Evolutionary conservation across 2,888 invertebrate species (phyloP), one percentile per base, ranked within the genome.

Genomic region (Caenorhabditis sp.): DNA sequence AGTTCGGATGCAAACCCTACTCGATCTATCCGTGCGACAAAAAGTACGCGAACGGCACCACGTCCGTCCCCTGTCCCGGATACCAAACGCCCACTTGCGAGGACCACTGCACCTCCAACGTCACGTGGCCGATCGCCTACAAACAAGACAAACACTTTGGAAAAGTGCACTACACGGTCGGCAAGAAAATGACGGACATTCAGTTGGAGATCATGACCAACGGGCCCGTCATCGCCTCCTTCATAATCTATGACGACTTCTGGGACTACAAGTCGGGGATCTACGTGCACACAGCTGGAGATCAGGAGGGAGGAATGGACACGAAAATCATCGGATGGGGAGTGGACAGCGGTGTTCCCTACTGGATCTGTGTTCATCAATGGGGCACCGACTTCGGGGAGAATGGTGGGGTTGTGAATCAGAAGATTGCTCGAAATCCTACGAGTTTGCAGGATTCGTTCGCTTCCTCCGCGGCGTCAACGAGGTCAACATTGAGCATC

Each of bases 271-370:
- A 76, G 53, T 50, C 52, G 2, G 76, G 76, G 27, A 76, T 76
- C 26, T 76, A 76, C 45, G 76, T 76, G 39, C 73, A 75, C 35
- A 56, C 61, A 2, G 48, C 53, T 5, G 75, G 75, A 35, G 75
- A 75, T 45, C 37, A 59, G 41, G 68, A 74, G 30, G 78, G 75
- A 39, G 75, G 75, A 50, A 75, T 75, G 75, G 75, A 65, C 26
- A 75, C 75, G 8, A 75, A 75, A 30, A 75, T 75, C 41, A 68
- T 75, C 30, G 75, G 75, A 56, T 75, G 75, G 75, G 75, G 75
- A 30, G 75, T 68, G 6, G 75, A 75, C 24, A 75, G 63, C 61
- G 75, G 68, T 11, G 62, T 68, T 3, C 75, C 75, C 26, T 75
- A 75, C 43, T 75, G 75, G 75, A 2, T 68, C 0, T 75, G 75